These are phyloP conservation scores for Pelobates cultripes DNA, from an alignment of 2,797 vertebrate species.

Conservation along the genomic window DNA sequence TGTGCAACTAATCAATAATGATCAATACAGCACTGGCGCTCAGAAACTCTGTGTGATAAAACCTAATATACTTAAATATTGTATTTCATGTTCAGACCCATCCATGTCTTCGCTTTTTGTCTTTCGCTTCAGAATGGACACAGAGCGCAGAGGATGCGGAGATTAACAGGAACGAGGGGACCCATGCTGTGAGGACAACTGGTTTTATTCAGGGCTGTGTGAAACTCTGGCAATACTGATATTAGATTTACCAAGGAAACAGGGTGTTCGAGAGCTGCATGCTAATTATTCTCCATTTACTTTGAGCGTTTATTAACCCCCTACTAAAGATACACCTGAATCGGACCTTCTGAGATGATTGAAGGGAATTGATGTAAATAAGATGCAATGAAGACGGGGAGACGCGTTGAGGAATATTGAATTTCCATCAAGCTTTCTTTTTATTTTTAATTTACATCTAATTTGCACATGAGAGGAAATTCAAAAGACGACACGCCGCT, in stretches of 20 bases:
- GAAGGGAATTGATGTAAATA: background rate
- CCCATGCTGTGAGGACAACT: constrained; percentile 7
- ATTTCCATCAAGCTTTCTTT: no score
- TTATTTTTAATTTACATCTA: no score
- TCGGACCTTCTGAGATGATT: background rate
- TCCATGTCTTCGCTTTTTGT: constrained; percentile 18
- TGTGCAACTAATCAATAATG: no score
- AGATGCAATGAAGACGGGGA: background rate
- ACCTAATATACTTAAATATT: background rate
- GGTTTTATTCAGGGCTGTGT: constrained; percentile 10
- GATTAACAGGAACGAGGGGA: background rate
- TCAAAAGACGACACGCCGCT: no score
- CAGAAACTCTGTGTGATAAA: no score
- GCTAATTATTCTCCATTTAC: constrained; percentile 5
- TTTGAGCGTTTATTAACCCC: constrained; percentile 19
- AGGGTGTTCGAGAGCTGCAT: constrained; percentile 19
- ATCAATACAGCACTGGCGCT: no score
- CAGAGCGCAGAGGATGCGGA: background rate
- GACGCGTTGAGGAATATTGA: no score
- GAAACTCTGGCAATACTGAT: constrained; percentile 5
- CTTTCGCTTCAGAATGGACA: background rate
- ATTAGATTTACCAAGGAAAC: constrained; percentile 45
- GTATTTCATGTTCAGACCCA: constrained; percentile 18
- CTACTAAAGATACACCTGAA: background rate
- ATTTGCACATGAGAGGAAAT: no score